Percentiles rank a stretch among this genome's conserved stretches.
These are phyloP conservation scores for Endomychus coccineus DNA, from an alignment of 2,888 invertebrate species.

Conservation along the genomic window DNA sequence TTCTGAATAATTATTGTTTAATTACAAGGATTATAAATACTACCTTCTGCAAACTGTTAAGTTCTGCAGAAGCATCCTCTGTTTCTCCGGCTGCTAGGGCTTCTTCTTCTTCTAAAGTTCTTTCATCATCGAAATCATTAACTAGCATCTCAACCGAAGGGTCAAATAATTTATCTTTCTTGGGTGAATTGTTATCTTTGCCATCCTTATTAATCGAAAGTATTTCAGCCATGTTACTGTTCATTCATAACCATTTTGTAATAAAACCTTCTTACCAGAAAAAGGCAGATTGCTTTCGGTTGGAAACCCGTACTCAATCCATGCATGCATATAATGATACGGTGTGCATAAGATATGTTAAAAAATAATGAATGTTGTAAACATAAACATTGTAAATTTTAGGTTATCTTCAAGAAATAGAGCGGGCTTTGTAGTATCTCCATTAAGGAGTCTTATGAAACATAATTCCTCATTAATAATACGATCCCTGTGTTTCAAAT, in stretches of 20 bases:
- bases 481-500: too few relatives aligned
- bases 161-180: conserved; percentile 66
- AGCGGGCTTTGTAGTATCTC: too few relatives aligned
- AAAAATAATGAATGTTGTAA: too few relatives aligned
- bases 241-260: conserved; percentile 26
- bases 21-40: conserved; percentile 8
- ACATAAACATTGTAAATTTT: too few relatives aligned
- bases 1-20: neutral
- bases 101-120: conserved; percentile 95
- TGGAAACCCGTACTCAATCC: too few relatives aligned
- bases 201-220: conserved; percentile 37
- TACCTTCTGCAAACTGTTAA: conserved; percentile 78
- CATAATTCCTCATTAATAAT: too few relatives aligned
- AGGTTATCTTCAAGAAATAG: too few relatives aligned
- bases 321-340: too few relatives aligned
- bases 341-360: too few relatives aligned
- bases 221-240: conserved; percentile 39
- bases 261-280: too few relatives aligned
- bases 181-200: conserved; percentile 36
- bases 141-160: conserved; percentile 94
- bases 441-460: too few relatives aligned
- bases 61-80: conserved; percentile 79
- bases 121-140: conserved; percentile 96
- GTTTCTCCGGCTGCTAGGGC: conserved; percentile 80
- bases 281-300: too few relatives aligned